Conservation (phyloP, 92 coral and sea anemone genomes). For the Montipora capitata region DNA sequence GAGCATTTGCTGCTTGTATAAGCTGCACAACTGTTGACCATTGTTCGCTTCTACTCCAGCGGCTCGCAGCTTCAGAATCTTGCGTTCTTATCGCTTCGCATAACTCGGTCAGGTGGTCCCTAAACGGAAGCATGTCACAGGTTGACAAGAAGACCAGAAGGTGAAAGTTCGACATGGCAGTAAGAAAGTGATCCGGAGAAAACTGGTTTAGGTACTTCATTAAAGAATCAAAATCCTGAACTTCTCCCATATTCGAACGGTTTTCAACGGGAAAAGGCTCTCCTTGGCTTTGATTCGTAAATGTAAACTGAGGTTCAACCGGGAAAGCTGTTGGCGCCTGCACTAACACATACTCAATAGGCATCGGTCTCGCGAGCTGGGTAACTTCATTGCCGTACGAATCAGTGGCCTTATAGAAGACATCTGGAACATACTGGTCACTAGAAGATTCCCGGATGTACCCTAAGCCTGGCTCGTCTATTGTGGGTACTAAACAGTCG, state of each 20-base stretch:
- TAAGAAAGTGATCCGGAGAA: constrained; percentile 82
- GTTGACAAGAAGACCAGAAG: constrained; percentile 92
- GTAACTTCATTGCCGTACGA: constrained; percentile 97
- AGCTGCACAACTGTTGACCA: constrained; percentile 96
- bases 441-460: constrained; percentile 97
- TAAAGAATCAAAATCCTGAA: constrained; percentile 93
- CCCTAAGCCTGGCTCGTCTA: constrained; percentile 98
- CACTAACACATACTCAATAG: constrained; percentile 97
- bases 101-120: constrained; percentile 77
- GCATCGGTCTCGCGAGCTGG: constrained; percentile 97
- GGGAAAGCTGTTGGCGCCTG: constrained; percentile 99
- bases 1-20: constrained; percentile 84
- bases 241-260: constrained; percentile 93
- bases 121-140: constrained; percentile 87
- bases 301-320: constrained; percentile 91
- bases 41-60: constrained; percentile 91
- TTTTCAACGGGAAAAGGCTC: constrained; percentile 94
- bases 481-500: constrained; percentile 96
- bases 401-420: constrained; percentile 94
- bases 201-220: constrained; percentile 85
- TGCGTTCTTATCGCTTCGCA: constrained; percentile 84
- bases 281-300: constrained; percentile 86
- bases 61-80: constrained; percentile 71
- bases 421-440: constrained; percentile 99
- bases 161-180: constrained; percentile 94